Evolutionary conservation across 2,797 vertebrate species (phyloP).

Genomic region (Astyanax mexicanus): DNA sequence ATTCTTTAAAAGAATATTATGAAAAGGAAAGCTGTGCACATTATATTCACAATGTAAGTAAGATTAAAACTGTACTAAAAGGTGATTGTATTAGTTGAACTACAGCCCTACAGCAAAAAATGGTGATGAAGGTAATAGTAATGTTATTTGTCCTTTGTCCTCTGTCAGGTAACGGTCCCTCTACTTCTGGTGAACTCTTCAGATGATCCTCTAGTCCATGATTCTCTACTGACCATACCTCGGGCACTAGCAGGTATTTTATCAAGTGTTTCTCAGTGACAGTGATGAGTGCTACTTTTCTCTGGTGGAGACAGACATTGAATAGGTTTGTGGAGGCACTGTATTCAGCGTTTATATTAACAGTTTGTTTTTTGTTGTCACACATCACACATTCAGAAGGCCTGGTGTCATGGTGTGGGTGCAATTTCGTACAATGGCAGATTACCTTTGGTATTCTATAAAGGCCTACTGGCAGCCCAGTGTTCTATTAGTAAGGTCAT

Average conservation of each 20-base stretch:
- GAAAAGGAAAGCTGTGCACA: conserved; percentile 94
- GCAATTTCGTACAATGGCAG: too few species aligned
- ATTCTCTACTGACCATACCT: conserved; percentile 90
- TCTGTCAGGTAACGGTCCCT: conserved; percentile 87
- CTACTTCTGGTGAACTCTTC: conserved; percentile 92
- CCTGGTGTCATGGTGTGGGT: too few species aligned
- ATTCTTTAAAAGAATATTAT: conserved; percentile 91
- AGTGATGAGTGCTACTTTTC: too few species aligned
- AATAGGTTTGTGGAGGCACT: too few species aligned
- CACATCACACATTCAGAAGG: too few species aligned
- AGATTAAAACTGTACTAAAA: not conserved
- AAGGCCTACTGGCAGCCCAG: too few species aligned
- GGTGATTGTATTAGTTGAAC: not conserved
- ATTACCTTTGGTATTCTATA: too few species aligned
- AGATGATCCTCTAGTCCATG: conserved; percentile 93
- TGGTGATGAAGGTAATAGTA: not conserved
- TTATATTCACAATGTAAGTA: conserved; percentile 90
- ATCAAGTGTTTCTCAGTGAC: not conserved
- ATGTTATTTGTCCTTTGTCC: conserved; percentile 15
- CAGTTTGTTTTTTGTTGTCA: too few species aligned
- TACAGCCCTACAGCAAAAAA: not conserved
- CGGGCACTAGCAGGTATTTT: conserved; percentile 88
- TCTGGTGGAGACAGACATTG: too few species aligned
- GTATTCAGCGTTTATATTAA: too few species aligned
- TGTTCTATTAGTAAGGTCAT: too few species aligned